Conservation (phyloP, 2,797 vertebrate species). For the Lemur catta region DNA sequence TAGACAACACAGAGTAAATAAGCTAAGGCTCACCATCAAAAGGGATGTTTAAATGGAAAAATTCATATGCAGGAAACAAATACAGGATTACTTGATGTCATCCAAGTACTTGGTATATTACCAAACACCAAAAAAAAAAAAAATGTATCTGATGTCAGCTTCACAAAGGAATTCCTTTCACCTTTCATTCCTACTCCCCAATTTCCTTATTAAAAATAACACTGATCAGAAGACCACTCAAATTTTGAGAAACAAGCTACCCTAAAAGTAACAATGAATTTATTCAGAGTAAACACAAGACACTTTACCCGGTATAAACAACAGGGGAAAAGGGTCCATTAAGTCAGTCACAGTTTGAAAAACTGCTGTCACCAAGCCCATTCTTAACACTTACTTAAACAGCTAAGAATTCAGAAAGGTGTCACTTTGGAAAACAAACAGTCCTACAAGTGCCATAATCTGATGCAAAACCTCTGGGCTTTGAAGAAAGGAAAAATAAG, state of each 20-base stretch:
- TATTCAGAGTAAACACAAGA: slow-evolving; percentile 82
- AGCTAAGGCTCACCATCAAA: not conserved
- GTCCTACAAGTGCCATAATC: slow-evolving; percentile 75
- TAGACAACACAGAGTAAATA: not conserved
- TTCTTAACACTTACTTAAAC: slow-evolving; percentile 82
- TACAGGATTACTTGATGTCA: not conserved
- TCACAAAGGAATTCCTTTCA: not conserved
- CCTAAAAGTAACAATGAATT: slow-evolving; percentile 77
- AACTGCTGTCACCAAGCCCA: slow-evolving; percentile 71
- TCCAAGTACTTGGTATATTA: not conserved
- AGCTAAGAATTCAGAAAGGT: slow-evolving; percentile 81
- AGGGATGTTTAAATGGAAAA: not conserved
- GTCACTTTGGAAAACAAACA: slow-evolving; percentile 81
- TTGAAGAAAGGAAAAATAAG: slow-evolving; percentile 84
- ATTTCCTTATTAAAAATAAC: slow-evolving; percentile 41
- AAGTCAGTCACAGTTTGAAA: slow-evolving; percentile 78
- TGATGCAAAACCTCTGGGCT: slow-evolving; percentile 87
- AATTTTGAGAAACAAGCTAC: slow-evolving; percentile 57
- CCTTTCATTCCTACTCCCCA: not conserved
- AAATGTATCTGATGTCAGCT: not conserved
- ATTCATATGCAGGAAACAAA: not conserved
- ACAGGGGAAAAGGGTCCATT: slow-evolving; percentile 77
- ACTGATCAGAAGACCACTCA: slow-evolving; percentile 36
- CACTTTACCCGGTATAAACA: slow-evolving; percentile 79
- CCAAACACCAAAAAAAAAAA: not conserved